Base-by-base conservation (phyloP, 1,140 invertebrate genomes). In the Aethina tumida region DNA sequence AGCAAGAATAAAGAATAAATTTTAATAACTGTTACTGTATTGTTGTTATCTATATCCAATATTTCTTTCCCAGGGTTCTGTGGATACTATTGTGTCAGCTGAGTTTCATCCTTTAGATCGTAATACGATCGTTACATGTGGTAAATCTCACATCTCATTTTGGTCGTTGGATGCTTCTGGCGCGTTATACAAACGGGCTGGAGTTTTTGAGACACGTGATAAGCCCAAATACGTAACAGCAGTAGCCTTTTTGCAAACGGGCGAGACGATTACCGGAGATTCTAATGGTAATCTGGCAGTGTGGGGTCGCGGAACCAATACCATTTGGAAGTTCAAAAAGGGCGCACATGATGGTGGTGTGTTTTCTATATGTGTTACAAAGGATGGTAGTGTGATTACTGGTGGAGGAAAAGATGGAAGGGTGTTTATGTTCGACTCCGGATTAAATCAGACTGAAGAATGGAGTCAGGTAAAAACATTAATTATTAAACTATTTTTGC, bases 141-240 rank as follows among this genome's bases (percentile, higher is more conserved):
- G 92, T 0, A 93, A 94, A 64, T 77, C 77, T 36, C 88, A 95
- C 65, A 81, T 96, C 47, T 79, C 79, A 2, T 96, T 95, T 66
- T 96, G 91, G 91, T 83, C 79, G 1, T 66, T 92, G 30, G 90
- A 95, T 56, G 72, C 71, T 35, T 79, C 78, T 30, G 82, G 82
- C 19, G 80, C 84, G 47, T 67, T 96, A 13, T 84, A 84, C 65
- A 93, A 93, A 57, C 68, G 82, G 39, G 76, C 86, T 68, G 92
- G 90, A 22, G 69, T 93, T 32, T 96, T 94, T 64, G 90, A 94
- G 65, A 81, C 78, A 47, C 64, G 89, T 30, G 89, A 95, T 46
- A 93, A 93, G 56, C 90, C 93, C 1, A 93, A 92, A 67, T 95
- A 90, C 60, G 83, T 95, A 4, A 84, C 90, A 8, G 92, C 87